Base-by-base conservation (phyloP, 37 sponge, comb jelly and placozoan genomes). In the Beroe ovata region DNA sequence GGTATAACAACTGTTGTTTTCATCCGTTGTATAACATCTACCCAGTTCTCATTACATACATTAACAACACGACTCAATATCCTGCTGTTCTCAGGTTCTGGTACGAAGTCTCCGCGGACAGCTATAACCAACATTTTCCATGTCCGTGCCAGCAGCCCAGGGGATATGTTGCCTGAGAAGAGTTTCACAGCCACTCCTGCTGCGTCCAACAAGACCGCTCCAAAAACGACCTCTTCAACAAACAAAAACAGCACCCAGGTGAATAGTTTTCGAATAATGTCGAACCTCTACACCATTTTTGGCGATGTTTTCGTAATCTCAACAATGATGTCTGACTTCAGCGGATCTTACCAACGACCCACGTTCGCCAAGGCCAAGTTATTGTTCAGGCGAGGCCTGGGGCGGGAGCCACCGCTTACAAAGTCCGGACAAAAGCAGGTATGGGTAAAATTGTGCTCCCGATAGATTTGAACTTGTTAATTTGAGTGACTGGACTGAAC, bases 361-460 rank as follows among this genome's bases (percentile, higher is more conserved):
- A 35, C 6, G 84, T 77, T 22, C 39, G 84, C 20, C 84, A 77
- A 23, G 84, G 84, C 6, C 84, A 77, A 40, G 84, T 77, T 2
- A 77, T 77, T 8, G 84, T 77, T 1, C 54, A 39, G 8, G 84
- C 84, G 2, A 39, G 84, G n/a, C 47, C 84, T 38, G 84, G 84
- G 23, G 54, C 28, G 18, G 84, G 54, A n/a, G 84, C 84, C 4
- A 42, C 84, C 20, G 84, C 84, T 42, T 77, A 77, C 84, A 77
- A 77, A 77, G 84, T 77, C 54, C 26, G 84, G 47, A 77, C 84
- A 32, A 77, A 77, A 77, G 84, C 84, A 77, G 84, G 84, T 77
- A 6, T n/a, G n/a, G n/a, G n/a, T n/a, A n/a, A n/a, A 58, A 18
- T 19, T 58, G 18, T 18, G 59, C 16, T 18, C 59, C 59, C 59